Base-by-base conservation (phyloP, 2,113 vertebrate genomes). In the Lycocorax pyrrhopterus region DNA sequence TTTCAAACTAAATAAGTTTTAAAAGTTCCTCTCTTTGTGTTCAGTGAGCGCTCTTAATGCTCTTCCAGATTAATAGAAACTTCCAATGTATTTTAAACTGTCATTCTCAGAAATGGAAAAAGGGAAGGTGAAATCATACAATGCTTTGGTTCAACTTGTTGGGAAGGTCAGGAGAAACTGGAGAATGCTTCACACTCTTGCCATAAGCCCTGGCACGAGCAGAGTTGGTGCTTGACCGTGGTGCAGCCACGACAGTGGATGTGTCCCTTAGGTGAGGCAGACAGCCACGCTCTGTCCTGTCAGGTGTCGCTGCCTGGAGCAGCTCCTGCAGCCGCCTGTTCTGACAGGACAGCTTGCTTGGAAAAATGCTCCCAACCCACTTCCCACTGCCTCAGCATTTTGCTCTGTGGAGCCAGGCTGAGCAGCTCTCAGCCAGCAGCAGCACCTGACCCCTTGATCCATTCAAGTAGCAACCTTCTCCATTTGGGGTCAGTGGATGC, bases 341-440 rank as follows among this genome's bases (percentile, higher is more conserved):
- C 46, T 20, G 9, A 41, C 43, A 44, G 41, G 21, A 39, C 16
- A 27, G 7, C 43, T 67, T 6, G 1, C 27, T 58, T 18, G 53
- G 72, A 26, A 46, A 66, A 52, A 46, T 25, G 7, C 12, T 8
- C 13, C 41, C 33, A 33, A 13, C 47, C n/a, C 4, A 16, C 21
- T 47, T 52, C 47, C 55, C 51, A 39, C 10, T 25, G 43, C 27
- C 33, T 67, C 27, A 51, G 52, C 17, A 47, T 10, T 12, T 43
- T 68, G 27, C 23, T 63, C 39, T 37, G 30, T 30, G 52, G 22
- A 58, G 4, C 26, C 6, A 66, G 26, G 27, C 22, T 33, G 59
- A 83, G 72, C 64, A 68, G 53, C 43, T 32, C 79, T 84, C 73
- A 83, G 78, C 66, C 81, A 72, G 89, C 68, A 92, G 93, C 80